Percentiles rank a stretch among this genome's conserved stretches.
These are phyloP conservation scores for Acleris literana DNA, from an alignment of 2,888 invertebrate genomes.

Conservation along the genomic window DNA sequence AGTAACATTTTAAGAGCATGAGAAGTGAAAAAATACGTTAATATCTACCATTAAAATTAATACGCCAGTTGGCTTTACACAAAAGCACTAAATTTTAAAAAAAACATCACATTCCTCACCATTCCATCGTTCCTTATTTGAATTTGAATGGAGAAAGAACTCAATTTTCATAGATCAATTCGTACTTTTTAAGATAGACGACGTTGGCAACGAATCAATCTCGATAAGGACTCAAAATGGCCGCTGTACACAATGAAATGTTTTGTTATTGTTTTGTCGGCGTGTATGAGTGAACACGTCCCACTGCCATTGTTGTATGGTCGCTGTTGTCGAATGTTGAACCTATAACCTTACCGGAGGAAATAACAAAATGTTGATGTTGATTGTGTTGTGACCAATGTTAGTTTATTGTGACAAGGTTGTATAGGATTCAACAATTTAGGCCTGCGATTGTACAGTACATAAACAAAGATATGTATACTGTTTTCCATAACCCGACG, in stretches of 20 bases:
- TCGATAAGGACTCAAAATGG: not conserved
- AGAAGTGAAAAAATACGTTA: too few relatives aligned
- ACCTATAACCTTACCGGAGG: too few relatives aligned
- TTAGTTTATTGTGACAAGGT: too few relatives aligned
- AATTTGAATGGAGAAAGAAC: slow-evolving; percentile 30
- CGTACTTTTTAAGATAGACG: slow-evolving; percentile 26
- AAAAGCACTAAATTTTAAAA: slow-evolving; percentile 22
- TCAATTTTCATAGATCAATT: slow-evolving; percentile 31
- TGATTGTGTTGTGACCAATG: too few relatives aligned
- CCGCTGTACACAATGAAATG: not conserved
- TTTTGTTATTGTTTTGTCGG: not conserved
- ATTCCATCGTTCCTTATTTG: slow-evolving; percentile 22
- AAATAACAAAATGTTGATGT: too few relatives aligned
- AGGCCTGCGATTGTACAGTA: too few relatives aligned
- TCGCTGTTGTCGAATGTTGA: too few relatives aligned
- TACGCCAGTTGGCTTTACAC: not conserved
- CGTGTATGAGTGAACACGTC: slow-evolving; percentile 1
- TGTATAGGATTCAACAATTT: too few relatives aligned
- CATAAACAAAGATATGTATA: too few relatives aligned
- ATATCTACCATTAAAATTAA: too few relatives aligned
- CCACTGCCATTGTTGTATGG: not conserved
- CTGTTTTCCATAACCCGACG: too few relatives aligned
- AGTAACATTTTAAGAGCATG: too few relatives aligned
- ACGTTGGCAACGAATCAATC: slow-evolving; percentile 21
- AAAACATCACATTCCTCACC: not conserved